Evolutionary conservation across 1,140 invertebrate species (phyloP).

Genomic region (Phymorhynchus buccinoides): DNA sequence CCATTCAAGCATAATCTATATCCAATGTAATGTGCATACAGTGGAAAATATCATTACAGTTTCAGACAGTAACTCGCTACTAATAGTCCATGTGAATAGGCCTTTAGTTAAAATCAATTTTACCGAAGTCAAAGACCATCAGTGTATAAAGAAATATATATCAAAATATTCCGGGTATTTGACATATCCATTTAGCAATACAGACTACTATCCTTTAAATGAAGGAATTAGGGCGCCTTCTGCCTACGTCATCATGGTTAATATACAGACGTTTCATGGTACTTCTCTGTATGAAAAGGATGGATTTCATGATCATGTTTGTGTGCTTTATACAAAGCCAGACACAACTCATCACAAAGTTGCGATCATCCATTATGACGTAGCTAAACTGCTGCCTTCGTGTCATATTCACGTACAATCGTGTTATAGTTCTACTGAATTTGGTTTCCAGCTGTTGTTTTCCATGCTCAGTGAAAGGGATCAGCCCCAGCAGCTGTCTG

Average conservation of each 20-base stretch:
- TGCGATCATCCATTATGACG: neutral
- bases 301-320: neutral
- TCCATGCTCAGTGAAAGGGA: neutral
- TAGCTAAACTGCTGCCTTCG: neutral
- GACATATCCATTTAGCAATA: neutral
- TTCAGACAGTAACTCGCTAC: neutral
- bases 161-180: neutral
- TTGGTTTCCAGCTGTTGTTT: neutral
- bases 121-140: neutral
- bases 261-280: neutral
- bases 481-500: neutral
- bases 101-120: neutral
- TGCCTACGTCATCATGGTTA: neutral
- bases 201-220: neutral
- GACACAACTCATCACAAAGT: neutral
- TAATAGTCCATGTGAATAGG: neutral
- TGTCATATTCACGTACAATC: neutral
- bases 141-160: neutral
- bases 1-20: neutral
- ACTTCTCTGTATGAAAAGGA: neutral
- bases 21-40: neutral
- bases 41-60: neutral
- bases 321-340: neutral
- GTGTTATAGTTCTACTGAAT: neutral
- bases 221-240: neutral